A percentile compares a stretch with the other conserved stretches of the same genome.
These are phyloP conservation scores for Meles meles DNA, from an alignment of 2,113 vertebrate genomes.

Conservation along the genomic window DNA sequence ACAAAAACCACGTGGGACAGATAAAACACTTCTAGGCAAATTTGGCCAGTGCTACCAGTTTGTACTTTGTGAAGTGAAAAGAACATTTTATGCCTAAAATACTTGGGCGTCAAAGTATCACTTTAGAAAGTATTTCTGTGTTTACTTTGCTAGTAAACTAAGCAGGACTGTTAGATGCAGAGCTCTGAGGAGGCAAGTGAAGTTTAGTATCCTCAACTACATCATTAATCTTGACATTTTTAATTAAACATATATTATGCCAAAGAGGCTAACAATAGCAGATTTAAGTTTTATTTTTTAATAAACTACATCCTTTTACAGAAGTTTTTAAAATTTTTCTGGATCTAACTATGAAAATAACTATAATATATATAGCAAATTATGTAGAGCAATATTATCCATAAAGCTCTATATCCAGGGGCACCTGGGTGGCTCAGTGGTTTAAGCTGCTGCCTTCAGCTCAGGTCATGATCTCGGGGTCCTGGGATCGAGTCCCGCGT, in stretches of 20 bases:
- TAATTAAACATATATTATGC: conserved; percentile 3
- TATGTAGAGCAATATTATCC: not conserved
- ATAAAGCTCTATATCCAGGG: not conserved
- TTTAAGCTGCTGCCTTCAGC: too few relatives aligned
- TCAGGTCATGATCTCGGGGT: too few relatives aligned
- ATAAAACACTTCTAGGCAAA: not conserved
- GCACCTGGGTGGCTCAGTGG: too few relatives aligned
- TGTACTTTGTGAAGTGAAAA: not conserved
- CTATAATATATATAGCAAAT: not conserved
- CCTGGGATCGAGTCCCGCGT: too few relatives aligned
- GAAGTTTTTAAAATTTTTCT: not conserved
- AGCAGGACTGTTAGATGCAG: not conserved
- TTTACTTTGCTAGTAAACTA: not conserved
- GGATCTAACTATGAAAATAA: not conserved
- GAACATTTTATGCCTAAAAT: not conserved
- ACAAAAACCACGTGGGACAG: not conserved
- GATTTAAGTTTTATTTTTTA: not conserved
- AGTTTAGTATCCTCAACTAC: conserved; percentile 15
- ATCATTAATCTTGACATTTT: not conserved
- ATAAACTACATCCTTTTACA: not conserved
- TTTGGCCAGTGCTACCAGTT: not conserved
- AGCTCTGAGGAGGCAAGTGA: not conserved
- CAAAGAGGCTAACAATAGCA: not conserved
- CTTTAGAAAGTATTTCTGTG: not conserved
- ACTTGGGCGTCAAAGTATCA: not conserved